Conservation (phyloP, 2,797 vertebrate genomes). For the Ctenopoma kingsleyae region DNA sequence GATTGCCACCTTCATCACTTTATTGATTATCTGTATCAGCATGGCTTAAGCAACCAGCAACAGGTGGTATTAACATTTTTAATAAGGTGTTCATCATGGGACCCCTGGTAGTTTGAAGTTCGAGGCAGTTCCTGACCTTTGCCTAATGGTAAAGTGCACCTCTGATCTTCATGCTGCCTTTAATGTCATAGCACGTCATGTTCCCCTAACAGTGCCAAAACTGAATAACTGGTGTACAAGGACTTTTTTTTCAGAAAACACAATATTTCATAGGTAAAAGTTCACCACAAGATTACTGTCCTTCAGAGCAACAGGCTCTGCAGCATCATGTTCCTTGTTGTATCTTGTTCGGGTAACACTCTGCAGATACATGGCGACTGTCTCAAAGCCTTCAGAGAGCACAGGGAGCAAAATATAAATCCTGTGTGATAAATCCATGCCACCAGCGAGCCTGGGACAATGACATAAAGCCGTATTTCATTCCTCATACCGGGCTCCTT, state of each 20-base stretch:
- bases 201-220: neutral
- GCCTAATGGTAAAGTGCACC: too few relatives aligned
- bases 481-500: conserved; percentile 42
- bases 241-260: neutral
- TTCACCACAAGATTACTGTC: conserved; percentile 12
- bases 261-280: conserved; percentile 13
- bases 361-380: conserved; percentile 13
- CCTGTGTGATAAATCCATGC: conserved; percentile 69
- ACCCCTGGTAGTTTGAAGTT: too few relatives aligned
- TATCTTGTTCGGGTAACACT: conserved; percentile 18
- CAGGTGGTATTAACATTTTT: too few relatives aligned
- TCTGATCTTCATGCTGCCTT: neutral
- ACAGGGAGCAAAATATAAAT: conserved; percentile 62
- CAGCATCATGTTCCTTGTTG: conserved; percentile 27
- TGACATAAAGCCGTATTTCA: conserved; percentile 66
- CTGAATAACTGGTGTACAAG: neutral
- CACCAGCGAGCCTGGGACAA: conserved; percentile 45
- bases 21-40: too few relatives aligned
- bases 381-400: conserved; percentile 52
- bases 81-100: too few relatives aligned
- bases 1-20: too few relatives aligned
- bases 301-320: conserved; percentile 12
- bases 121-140: too few relatives aligned
- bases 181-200: neutral
- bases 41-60: too few relatives aligned